Conservation (phyloP, 2,888 invertebrate genomes). For the Euclidia mi region DNA sequence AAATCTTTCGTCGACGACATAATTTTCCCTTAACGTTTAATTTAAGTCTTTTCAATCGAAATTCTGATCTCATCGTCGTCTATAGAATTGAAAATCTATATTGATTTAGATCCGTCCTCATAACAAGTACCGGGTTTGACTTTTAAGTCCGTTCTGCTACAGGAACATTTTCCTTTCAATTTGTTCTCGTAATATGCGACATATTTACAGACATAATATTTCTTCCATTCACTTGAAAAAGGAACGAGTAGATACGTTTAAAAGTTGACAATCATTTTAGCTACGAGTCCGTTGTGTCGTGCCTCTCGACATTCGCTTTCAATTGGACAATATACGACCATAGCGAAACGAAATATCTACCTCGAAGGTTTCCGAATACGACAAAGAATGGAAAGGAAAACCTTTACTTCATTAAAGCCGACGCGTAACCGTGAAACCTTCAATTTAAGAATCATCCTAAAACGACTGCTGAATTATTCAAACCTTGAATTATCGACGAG, state of each 20-base stretch:
- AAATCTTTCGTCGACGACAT: conserved; percentile 54
- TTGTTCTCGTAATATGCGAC: background rate
- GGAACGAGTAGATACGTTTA: conserved; percentile 19
- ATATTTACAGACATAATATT: conserved; percentile 16
- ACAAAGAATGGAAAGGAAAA: conserved; percentile 56
- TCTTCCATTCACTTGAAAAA: conserved; percentile 30
- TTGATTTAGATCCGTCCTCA: conserved; percentile 16
- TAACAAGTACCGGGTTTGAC: background rate
- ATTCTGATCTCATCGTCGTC: conserved; percentile 38
- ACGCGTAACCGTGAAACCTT: conserved; percentile 75
- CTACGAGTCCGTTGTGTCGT: conserved; percentile 25
- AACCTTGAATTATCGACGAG: conserved; percentile 80
- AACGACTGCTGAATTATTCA: conserved; percentile 84
- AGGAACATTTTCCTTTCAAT: background rate
- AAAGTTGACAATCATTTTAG: conserved; percentile 56
- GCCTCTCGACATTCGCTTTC: conserved; percentile 46
- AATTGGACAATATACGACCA: conserved; percentile 44
- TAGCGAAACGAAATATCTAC: conserved; percentile 42
- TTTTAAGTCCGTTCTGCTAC: conserved; percentile 1
- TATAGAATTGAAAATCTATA: conserved; percentile 37
- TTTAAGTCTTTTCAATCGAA: conserved; percentile 46
- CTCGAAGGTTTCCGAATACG: conserved; percentile 41
- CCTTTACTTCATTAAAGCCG: conserved; percentile 75
- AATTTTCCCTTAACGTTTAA: conserved; percentile 48
- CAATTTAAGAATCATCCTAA: conserved; percentile 82